A percentile compares a stretch with the other conserved stretches of the same genome.
Evolutionary conservation across 2,797 vertebrate species (phyloP).

Genomic region (Catharus ustulatus): DNA sequence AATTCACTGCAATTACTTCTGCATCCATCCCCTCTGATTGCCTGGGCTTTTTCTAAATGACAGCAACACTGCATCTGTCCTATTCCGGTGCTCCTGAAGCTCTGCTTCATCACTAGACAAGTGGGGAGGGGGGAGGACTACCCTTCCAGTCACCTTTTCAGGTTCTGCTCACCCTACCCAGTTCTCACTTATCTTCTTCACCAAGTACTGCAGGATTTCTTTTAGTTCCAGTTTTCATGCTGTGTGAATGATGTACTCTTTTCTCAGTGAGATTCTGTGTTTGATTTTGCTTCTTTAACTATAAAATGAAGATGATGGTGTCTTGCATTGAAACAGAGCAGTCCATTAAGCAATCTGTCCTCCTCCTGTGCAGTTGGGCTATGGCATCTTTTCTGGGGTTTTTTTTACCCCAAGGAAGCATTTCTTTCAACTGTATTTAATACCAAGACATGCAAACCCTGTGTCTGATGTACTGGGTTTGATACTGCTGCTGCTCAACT

Average conservation of each 20-base stretch:
- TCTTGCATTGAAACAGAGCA: neutral
- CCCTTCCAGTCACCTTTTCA: neutral
- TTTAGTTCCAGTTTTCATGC: neutral
- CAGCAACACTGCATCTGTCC: fast-evolving
- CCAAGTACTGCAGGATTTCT: neutral
- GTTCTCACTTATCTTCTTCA: neutral
- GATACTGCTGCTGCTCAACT: neutral
- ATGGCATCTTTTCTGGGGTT: neutral
- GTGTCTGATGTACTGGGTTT: neutral
- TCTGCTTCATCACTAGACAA: neutral
- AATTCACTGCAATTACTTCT: neutral
- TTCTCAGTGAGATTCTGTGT: neutral
- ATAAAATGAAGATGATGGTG: neutral
- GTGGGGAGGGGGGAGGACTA: neutral
- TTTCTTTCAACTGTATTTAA: neutral
- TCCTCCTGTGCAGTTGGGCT: neutral
- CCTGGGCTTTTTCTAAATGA: neutral
- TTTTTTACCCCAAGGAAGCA: neutral
- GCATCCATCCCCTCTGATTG: neutral
- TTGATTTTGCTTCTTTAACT: neutral
- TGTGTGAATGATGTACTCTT: neutral
- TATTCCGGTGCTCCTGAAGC: fast-evolving
- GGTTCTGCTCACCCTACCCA: neutral
- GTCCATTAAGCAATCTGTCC: neutral
- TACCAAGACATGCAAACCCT: neutral